A percentile compares a stretch with the other conserved stretches of the same genome.
Evolutionary conservation across 2,888 invertebrate species (phyloP).

Genomic region (Diadegma fenestrale): DNA sequence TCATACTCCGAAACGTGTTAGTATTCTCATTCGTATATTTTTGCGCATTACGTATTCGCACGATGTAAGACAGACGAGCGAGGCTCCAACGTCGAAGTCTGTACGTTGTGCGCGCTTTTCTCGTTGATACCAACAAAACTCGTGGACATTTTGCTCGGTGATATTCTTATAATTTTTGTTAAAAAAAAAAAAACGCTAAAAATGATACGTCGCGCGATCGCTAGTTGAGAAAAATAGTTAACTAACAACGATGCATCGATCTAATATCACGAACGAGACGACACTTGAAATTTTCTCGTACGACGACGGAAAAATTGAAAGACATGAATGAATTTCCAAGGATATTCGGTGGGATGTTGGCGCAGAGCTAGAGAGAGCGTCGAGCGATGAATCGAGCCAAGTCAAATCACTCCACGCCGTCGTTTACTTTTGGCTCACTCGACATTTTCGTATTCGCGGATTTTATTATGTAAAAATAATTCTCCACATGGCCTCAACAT

Average conservation of each 20-base stretch:
- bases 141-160: constrained; percentile 1
- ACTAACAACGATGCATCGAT: neutral
- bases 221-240: too few species aligned
- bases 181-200: neutral
- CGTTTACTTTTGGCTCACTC: constrained; percentile 42
- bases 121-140: constrained; percentile 15
- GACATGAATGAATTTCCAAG: constrained; percentile 69
- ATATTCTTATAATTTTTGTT: constrained; percentile 24
- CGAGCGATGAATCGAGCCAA: constrained; percentile 57
- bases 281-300: constrained; percentile 22
- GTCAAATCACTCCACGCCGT: constrained; percentile 8
- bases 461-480: constrained; percentile 3
- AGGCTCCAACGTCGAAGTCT: constrained; percentile 37
- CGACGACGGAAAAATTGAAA: constrained; percentile 47
- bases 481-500: neutral
- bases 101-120: constrained; percentile 25
- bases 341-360: constrained; percentile 64
- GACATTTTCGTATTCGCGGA: neutral
- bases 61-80: constrained; percentile 59
- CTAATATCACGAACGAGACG: constrained; percentile 6
- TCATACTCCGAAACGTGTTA: constrained; percentile 57
- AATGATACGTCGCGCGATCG: constrained; percentile 34
- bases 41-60: constrained; percentile 71
- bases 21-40: constrained; percentile 69
- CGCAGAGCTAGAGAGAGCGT: constrained; percentile 48